Evolutionary conservation across 1,140 invertebrate species (phyloP), one percentile per base, ranked within the genome.

Genomic region (Zelostemma sp.): DNA sequence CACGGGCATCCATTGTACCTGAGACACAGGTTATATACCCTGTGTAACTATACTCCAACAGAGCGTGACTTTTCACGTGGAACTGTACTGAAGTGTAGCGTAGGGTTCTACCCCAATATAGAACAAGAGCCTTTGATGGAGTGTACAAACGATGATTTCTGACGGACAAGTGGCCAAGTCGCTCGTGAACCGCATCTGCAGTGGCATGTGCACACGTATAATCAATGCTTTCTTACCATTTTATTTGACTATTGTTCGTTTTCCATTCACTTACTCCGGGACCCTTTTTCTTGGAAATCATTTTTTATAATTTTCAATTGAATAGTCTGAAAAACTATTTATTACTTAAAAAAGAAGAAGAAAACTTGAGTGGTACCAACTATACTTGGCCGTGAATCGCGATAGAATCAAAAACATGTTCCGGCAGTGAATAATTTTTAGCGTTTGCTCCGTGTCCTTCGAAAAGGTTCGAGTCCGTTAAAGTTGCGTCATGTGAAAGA

Each of bases 1-100:
- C 55, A 63, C 58, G 33, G 56, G 56, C 81, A 80, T 76, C 79
- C 78, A 74, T 81, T 82, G 78, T 67, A 78, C 68, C 43, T 48
- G 61, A 72, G 61, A 74, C 72, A 43, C 49, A 54, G 61, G 68
- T 70, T 70, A 65, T 69, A 28, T 46, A 65, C 58, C 21, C 46
- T 31, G 46, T 18, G 21, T 57, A 75, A 75, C 76, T 75, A 73
- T 75, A 75, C 76, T 66, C 67, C 79, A 79, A 33, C 82, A 57
- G 75, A 82, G 79, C 81, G 76, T 84, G 82, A 83, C 81, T 78
- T 79, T 79, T 81, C 78, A 79, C 77, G 80, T 80, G 77, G 72
- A 74, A 60, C 60, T 38, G 56, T 51, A 51, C 38, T 19, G 71
- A 56, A 77, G 73, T 64, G 76, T 55, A 35, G 41, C 21, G 48